Evolutionary conservation across 1,140 invertebrate genomes (phyloP), one percentile per base, ranked within the genome.

Genomic region (Pteromalus puparum): DNA sequence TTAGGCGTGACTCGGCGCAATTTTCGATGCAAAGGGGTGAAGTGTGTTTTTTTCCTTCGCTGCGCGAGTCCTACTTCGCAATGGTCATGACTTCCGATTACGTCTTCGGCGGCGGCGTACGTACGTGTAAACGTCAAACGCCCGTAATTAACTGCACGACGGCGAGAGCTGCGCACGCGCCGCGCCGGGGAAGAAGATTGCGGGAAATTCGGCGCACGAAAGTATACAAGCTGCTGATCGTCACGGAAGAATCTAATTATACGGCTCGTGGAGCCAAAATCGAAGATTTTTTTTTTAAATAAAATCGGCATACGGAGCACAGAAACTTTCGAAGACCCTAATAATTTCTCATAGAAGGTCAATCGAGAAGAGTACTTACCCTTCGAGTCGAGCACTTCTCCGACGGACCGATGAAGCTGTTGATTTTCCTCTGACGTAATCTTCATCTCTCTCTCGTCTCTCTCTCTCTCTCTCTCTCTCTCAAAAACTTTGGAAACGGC

Each of bases 51-150:
- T 61, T 65, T 65, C 12, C 46, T 61, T 26, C 10, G 15, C 15
- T 15, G 42, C 38, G 42, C 38, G 34, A 26, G 53, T 34, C 15
- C 18, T 73, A 38, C 48, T 28, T 24, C 38, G 65, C 76, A 80
- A 80, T 80, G 77, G 53, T 84, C 83, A 84, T 81, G 83, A 28
- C 78, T 76, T 76, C 83, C 70, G 72, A 74, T 75, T 76, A 84
- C 78, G 28, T 84, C 46, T 76, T 81, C 53, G 15, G 53, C 30
- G 65, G 24, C n/a, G 26, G 34, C 15, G n/a, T 30, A 26, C 83
- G 82, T 85, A 88, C 87, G 87, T 89, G 88, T 87, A 87, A 90
- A 87, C 88, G 88, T 90, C 87, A 90, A 90, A 89, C 80, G 83
- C 85, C 26, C 46, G 87, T 85, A 90, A 89, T 90, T 89, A 89